Evolutionary conservation across 2,888 invertebrate species (phyloP).

Genomic region (Pyralis farinalis): DNA sequence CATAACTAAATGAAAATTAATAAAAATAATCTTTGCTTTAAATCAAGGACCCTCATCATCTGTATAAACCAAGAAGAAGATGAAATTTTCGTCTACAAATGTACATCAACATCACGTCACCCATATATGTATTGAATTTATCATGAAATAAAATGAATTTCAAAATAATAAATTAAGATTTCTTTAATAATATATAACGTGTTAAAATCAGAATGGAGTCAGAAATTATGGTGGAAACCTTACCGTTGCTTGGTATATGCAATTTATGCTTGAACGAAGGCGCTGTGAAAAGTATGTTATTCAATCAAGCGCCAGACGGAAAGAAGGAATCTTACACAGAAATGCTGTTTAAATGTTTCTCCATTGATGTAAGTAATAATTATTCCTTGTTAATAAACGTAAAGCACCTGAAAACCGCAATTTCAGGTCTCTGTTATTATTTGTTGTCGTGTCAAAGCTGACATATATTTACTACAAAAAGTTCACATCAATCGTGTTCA

Average conservation of each 20-base stretch:
- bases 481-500: no score
- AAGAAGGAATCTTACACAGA: conserved; percentile 48
- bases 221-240: conserved; percentile 59
- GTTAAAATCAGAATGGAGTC: conserved; percentile 37
- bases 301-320: conserved; percentile 39
- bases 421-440: no score
- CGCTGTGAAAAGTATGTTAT: conserved; percentile 63
- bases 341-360: conserved; percentile 61
- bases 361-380: conserved; percentile 62
- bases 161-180: conserved; percentile 2
- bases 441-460: no score
- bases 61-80: no score
- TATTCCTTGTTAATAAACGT: not conserved
- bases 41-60: no score
- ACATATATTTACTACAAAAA: no score
- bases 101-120: not conserved
- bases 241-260: conserved; percentile 62
- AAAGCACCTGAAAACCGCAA: no score
- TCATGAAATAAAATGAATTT: not conserved
- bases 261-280: conserved; percentile 65
- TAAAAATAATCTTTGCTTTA: no score
- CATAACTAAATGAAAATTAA: no score
- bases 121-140: no score
- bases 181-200: conserved; percentile 10
- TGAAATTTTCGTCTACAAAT: not conserved